Evolutionary conservation across 2,888 invertebrate genomes (phyloP).

Genomic region (Timema podura): DNA sequence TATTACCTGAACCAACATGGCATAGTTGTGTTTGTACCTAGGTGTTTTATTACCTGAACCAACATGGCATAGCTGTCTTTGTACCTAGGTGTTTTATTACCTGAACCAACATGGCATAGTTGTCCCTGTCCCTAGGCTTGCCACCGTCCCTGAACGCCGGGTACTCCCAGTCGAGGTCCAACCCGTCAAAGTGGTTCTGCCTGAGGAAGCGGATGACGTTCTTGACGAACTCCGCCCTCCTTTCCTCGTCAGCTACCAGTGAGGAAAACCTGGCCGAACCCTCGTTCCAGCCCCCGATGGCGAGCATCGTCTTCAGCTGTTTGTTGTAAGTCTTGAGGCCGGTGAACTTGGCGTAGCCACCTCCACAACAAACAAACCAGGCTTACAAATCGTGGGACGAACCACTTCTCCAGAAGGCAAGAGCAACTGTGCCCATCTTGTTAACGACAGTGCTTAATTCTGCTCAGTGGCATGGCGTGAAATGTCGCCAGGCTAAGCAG

Average conservation of each 20-base stretch:
- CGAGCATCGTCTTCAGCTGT: conserved; percentile 82
- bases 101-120: conserved; percentile 83
- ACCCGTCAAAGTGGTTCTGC: conserved; percentile 88
- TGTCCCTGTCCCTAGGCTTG: conserved; percentile 72
- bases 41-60: too few species aligned
- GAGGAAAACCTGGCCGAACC: conserved; percentile 85
- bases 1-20: too few species aligned
- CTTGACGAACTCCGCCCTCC: conserved; percentile 65
- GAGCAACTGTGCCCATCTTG: too few species aligned
- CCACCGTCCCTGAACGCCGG: conserved; percentile 76
- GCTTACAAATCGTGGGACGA: too few species aligned
- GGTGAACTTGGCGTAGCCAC: conserved; percentile 91
- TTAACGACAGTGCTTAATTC: too few species aligned
- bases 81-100: too few species aligned
- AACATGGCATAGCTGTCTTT: too few species aligned
- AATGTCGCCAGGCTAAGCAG: too few species aligned
- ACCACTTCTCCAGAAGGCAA: too few species aligned
- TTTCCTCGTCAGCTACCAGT: conserved; percentile 73
- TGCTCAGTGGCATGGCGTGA: too few species aligned
- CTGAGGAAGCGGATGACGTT: conserved; percentile 61
- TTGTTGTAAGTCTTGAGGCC: conserved; percentile 91
- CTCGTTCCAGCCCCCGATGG: conserved; percentile 94
- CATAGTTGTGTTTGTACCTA: too few species aligned
- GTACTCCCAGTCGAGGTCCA: conserved; percentile 91
- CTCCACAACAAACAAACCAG: too few species aligned